phyloP scores from a whole-genome alignment of 2,888 invertebrate genomes.

The Syrista parreyssii region DNA sequence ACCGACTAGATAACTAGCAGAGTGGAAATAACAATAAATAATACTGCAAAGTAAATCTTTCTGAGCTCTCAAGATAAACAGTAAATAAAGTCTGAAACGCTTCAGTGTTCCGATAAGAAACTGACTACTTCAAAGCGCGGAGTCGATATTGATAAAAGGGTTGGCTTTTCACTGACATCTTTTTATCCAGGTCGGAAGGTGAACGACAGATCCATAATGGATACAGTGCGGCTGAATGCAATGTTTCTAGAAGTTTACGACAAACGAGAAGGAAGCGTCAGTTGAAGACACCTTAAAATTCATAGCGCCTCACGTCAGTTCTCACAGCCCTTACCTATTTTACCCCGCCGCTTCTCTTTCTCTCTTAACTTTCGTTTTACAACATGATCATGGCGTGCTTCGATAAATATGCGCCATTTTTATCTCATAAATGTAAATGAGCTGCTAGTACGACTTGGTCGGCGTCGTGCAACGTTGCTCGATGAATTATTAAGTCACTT shows the following conservation, averaged over 20 bases:
- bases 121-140: neutral
- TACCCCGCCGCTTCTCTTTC: neutral
- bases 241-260: neutral
- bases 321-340: slow-evolving; percentile 7
- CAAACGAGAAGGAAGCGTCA: neutral
- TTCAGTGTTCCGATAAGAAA: neutral
- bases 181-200: neutral
- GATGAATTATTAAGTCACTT: slow-evolving; percentile 38
- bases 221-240: neutral
- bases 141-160: neutral
- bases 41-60: neutral
- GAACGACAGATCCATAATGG: neutral
- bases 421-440: slow-evolving; percentile 41
- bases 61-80: neutral
- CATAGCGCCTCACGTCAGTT: slow-evolving; percentile 4
- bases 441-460: slow-evolving; percentile 26
- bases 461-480: slow-evolving; percentile 18
- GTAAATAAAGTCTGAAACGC: neutral
- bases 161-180: neutral
- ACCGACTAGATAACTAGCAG: neutral
- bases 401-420: slow-evolving; percentile 35
- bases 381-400: slow-evolving; percentile 21
- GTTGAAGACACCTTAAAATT: slow-evolving; percentile 5
- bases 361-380: slow-evolving; percentile 15
- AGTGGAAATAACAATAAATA: neutral